Percentiles rank a stretch among this genome's conserved stretches.
Conservation (phyloP, 2,888 invertebrate species). For the Stenotaenia linearis region DNA sequence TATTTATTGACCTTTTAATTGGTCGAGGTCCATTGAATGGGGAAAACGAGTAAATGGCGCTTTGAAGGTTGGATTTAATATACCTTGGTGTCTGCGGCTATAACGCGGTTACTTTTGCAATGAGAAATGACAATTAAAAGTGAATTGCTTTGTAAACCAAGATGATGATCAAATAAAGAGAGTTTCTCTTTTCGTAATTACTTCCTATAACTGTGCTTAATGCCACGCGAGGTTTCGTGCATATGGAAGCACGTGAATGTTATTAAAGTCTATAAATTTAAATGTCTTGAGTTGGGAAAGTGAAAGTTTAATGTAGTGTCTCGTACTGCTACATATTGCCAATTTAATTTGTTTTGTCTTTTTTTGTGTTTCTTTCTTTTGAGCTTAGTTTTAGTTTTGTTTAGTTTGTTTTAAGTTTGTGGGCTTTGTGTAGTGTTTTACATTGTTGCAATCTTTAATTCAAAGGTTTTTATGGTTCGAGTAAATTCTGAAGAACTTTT, state of each 20-base stretch:
- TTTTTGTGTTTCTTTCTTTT: no score
- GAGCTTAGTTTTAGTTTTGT: no score
- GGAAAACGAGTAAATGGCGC: not conserved
- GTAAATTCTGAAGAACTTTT: no score
- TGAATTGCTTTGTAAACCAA: not conserved
- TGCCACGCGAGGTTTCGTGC: no score
- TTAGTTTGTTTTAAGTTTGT: no score
- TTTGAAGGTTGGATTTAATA: not conserved
- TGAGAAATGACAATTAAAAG: not conserved
- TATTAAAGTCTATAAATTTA: not conserved
- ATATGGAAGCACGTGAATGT: no score
- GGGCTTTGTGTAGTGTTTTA: no score
- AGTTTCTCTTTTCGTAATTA: not conserved
- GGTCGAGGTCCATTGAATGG: not conserved
- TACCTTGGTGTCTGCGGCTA: not conserved
- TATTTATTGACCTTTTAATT: constrained; percentile 7
- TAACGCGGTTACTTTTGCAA: not conserved
- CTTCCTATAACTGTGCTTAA: not conserved
- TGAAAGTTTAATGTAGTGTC: not conserved
- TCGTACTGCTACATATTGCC: not conserved
- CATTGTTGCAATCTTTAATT: no score
- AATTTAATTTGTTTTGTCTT: no score
- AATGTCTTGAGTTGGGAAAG: not conserved
- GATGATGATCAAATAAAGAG: not conserved
- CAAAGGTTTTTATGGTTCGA: no score